Percentiles rank a stretch among this genome's conserved stretches.
phyloP scores from a whole-genome alignment of 2,797 vertebrate genomes.

The Neomorphus geoffroyi region DNA sequence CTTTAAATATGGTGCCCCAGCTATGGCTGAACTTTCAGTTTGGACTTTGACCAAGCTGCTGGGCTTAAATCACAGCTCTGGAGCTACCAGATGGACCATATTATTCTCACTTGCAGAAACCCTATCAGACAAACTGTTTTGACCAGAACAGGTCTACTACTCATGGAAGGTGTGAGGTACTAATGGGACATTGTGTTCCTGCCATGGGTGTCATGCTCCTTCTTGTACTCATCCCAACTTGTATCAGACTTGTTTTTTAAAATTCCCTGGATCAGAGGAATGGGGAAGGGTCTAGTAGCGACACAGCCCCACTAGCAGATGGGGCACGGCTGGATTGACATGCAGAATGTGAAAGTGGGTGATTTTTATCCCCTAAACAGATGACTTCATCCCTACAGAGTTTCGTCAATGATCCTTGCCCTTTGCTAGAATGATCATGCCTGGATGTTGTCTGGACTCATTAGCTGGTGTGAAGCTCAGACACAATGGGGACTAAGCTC shows the following conservation, averaged over 20 bases:
- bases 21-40: constrained; percentile 1
- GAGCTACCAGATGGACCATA: constrained; percentile 20
- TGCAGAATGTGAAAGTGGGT: background rate
- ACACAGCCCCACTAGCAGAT: background rate
- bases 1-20: background rate
- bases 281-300: background rate
- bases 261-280: background rate
- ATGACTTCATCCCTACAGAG: background rate
- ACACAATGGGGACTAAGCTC: fast-evolving
- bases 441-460: background rate
- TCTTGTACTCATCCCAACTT: background rate
- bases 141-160: background rate
- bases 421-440: background rate
- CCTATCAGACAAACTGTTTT: background rate
- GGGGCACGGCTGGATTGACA: background rate
- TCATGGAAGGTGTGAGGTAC: background rate
- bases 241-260: background rate
- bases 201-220: background rate
- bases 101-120: constrained; percentile 29
- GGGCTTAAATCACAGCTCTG: constrained; percentile 33
- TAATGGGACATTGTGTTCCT: background rate
- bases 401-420: background rate
- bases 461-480: background rate
- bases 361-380: background rate
- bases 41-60: constrained; percentile 48